A percentile compares a stretch with the other conserved stretches of the same genome.
These are phyloP conservation scores for Xenops minutus DNA, from an alignment of 2,797 vertebrate species.

Conservation along the genomic window DNA sequence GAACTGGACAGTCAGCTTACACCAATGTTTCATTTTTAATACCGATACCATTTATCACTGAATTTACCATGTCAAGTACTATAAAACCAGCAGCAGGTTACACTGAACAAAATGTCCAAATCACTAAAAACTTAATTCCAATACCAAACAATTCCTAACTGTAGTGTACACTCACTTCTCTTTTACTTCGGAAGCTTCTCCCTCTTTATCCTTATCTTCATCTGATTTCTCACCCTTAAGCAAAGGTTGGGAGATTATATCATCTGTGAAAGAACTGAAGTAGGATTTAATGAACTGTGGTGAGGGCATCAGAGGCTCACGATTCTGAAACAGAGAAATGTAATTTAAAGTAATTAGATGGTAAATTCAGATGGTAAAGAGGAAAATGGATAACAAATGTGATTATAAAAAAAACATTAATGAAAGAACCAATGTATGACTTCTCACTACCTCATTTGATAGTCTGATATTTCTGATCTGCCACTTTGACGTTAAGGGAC, in stretches of 20 bases:
- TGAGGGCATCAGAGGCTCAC: slow-evolving; percentile 98
- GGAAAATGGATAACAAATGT: background rate
- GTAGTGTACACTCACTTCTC: slow-evolving; percentile 84
- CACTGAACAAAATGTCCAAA: background rate
- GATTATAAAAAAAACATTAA: background rate
- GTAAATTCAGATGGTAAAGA: background rate
- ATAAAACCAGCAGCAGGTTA: background rate
- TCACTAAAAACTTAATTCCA: background rate
- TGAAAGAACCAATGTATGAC: background rate
- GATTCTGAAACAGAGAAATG: slow-evolving; percentile 83
- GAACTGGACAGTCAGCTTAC: background rate
- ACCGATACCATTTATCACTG: background rate
- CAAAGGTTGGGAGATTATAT: slow-evolving; percentile 95
- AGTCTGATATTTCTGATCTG: background rate
- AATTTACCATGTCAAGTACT: background rate
- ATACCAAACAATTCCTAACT: background rate
- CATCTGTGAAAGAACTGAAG: slow-evolving; percentile 98
- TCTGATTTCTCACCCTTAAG: slow-evolving; percentile 98
- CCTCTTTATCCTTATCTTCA: slow-evolving; percentile 99
- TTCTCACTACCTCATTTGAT: background rate
- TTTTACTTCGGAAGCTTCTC: slow-evolving; percentile 91
- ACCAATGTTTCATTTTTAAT: background rate
- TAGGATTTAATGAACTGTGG: slow-evolving; percentile 99
- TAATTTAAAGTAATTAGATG: background rate
- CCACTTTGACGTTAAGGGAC: background rate